Conservation (phyloP, 2,797 vertebrate genomes). For the Meriones psammophilus region DNA sequence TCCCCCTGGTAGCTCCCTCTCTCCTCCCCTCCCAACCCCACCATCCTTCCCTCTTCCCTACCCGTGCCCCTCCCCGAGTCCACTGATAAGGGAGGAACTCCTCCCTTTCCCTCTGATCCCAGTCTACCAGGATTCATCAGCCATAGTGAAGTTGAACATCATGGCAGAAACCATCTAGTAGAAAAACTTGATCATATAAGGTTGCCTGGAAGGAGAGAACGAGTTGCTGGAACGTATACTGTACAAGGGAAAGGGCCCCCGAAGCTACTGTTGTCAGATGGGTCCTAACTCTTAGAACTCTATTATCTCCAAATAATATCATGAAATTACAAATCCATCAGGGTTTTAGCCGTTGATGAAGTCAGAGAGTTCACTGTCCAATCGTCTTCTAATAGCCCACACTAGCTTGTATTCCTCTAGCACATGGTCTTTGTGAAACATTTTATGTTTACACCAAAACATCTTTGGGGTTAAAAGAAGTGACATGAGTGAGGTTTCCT, state of each 20-base stretch:
- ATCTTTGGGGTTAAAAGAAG: neutral
- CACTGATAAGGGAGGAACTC: too few species aligned
- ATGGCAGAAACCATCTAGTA: neutral
- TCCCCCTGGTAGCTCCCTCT: too few species aligned
- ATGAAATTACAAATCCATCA: neutral
- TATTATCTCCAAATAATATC: neutral
- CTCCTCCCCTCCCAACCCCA: too few species aligned
- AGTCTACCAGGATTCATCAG: too few species aligned
- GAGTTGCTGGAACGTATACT: neutral
- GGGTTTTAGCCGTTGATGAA: neutral
- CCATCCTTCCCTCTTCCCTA: too few species aligned
- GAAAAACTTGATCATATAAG: neutral
- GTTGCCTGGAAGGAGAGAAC: neutral
- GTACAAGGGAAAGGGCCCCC: neutral
- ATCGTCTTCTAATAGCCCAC: neutral
- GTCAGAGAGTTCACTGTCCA: neutral
- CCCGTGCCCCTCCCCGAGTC: too few species aligned
- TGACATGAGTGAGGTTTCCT: slow-evolving; percentile 77
- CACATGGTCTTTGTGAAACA: neutral
- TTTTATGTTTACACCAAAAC: neutral
- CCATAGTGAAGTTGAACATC: too few species aligned
- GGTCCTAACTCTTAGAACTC: neutral
- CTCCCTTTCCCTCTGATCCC: too few species aligned
- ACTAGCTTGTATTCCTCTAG: neutral
- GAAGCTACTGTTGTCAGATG: neutral